Conservation (phyloP, 2,797 vertebrate genomes). For the Holocentrus rufus region DNA sequence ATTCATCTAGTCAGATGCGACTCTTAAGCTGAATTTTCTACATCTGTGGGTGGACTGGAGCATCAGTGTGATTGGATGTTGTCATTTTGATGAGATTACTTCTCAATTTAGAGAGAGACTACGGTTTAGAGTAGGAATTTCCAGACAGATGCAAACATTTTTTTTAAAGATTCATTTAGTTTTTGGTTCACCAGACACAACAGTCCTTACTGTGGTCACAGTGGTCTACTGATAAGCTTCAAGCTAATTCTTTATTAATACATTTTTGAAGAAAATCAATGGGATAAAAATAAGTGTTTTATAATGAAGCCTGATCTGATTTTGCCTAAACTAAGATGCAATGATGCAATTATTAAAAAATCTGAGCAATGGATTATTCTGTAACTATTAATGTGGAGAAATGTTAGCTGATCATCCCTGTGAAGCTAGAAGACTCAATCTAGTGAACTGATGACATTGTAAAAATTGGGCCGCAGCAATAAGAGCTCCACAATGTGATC, state of each 20-base stretch:
- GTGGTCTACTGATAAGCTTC: conserved; percentile 24
- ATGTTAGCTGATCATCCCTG: neutral
- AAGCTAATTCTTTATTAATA: conserved; percentile 22
- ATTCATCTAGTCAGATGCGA: conserved; percentile 44
- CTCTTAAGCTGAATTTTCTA: conserved; percentile 31
- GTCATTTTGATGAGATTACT: conserved; percentile 41
- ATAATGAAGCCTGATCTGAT: conserved; percentile 19
- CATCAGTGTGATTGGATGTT: conserved; percentile 15
- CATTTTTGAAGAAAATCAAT: conserved; percentile 16
- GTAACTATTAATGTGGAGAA: neutral
- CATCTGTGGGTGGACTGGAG: neutral
- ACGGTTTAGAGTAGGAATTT: neutral
- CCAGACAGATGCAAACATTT: conserved; percentile 7
- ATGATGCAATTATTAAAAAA: conserved; percentile 9
- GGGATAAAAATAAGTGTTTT: neutral
- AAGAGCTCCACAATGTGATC: neutral
- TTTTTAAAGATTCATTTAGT: neutral
- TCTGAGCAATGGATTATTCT: neutral
- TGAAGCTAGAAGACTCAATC: conserved; percentile 11
- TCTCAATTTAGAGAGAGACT: conserved; percentile 26
- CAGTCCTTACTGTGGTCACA: conserved; percentile 22
- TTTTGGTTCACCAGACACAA: neutral
- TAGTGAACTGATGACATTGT: neutral
- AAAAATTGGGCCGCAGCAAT: neutral
- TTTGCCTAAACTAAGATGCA: conserved; percentile 28